These are phyloP conservation scores for Melanotaenia duboulayi DNA, from an alignment of 2,113 vertebrate genomes.

Conservation along the genomic window DNA sequence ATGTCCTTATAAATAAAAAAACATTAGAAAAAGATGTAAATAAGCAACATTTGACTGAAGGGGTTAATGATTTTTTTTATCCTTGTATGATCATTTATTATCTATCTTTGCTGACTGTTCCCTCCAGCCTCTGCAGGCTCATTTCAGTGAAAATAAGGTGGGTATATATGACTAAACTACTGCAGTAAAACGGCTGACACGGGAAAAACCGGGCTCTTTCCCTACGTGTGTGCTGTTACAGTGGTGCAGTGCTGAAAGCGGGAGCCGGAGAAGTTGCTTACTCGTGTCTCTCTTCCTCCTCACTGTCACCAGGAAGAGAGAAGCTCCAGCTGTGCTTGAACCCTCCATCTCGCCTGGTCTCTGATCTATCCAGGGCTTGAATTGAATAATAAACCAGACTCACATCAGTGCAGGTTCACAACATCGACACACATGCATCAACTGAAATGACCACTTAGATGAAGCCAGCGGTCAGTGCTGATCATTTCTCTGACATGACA, in stretches of 20 bases:
- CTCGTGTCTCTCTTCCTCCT: constrained; percentile 92
- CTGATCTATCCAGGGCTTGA: constrained; percentile 93
- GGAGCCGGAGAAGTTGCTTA: constrained; percentile 82
- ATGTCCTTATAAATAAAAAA: too few relatives aligned
- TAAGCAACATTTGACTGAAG: too few relatives aligned
- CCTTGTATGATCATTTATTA: too few relatives aligned
- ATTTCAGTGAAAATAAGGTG: too few relatives aligned
- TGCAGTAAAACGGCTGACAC: too few relatives aligned
- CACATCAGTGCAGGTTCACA: constrained; percentile 35
- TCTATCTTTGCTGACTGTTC: too few relatives aligned
- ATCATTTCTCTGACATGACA: not conserved
- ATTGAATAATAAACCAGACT: constrained; percentile 66
- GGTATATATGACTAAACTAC: too few relatives aligned
- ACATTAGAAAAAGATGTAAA: too few relatives aligned
- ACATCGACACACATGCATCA: constrained; percentile 12
- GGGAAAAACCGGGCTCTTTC: too few relatives aligned
- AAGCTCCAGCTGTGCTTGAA: constrained; percentile 96
- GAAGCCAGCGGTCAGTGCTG: not conserved
- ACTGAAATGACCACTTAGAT: constrained; percentile 10
- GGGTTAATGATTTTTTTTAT: too few relatives aligned
- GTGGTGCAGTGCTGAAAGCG: constrained; percentile 42
- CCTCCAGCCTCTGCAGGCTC: too few relatives aligned
- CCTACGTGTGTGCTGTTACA: too few relatives aligned
- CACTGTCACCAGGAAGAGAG: constrained; percentile 88
- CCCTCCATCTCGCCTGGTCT: constrained; percentile 92